phyloP scores from a whole-genome alignment of 2,113 vertebrate genomes.

The Hippocampus zosterae region DNA sequence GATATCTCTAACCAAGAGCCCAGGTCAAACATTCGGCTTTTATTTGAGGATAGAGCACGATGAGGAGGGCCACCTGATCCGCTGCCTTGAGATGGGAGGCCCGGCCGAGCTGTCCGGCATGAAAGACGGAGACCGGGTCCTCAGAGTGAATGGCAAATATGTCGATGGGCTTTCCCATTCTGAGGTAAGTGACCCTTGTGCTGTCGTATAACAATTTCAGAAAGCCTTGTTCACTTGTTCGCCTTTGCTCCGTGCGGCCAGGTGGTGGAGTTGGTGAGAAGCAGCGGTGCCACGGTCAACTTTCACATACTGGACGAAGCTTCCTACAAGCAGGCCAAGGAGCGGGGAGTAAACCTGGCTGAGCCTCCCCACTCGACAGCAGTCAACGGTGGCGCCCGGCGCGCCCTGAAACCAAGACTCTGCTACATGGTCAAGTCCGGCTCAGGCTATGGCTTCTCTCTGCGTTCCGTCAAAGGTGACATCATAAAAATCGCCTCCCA shows the following conservation, averaged over 20 bases:
- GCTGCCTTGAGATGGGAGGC: conserved; percentile 78
- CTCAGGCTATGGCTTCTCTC: conserved; percentile 80
- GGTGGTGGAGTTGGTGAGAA: conserved; percentile 84
- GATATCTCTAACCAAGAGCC: conserved; percentile 78
- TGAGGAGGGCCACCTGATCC: conserved; percentile 83
- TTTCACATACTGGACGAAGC: conserved; percentile 81
- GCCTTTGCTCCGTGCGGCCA: conserved; percentile 39
- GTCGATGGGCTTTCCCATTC: conserved; percentile 81
- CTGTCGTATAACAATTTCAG: background rate
- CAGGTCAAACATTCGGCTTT: conserved; percentile 82
- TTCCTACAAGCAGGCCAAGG: conserved; percentile 79
- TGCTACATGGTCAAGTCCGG: conserved; percentile 83
- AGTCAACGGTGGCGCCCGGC: conserved; percentile 54
- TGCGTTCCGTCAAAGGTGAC: conserved; percentile 78
- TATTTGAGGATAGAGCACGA: conserved; percentile 82
- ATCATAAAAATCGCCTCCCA: background rate
- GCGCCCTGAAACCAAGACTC: conserved; percentile 72
- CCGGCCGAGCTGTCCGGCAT: conserved; percentile 83
- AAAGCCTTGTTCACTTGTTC: background rate
- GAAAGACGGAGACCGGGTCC: conserved; percentile 86
- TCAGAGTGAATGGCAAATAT: conserved; percentile 82
- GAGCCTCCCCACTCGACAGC: conserved; percentile 26
- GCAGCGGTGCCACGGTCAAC: conserved; percentile 73
- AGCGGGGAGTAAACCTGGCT: conserved; percentile 67
- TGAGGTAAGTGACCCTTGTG: conserved; percentile 67